Conservation (phyloP, 2,797 vertebrate genomes). For the Lagorchestes hirsutus region DNA sequence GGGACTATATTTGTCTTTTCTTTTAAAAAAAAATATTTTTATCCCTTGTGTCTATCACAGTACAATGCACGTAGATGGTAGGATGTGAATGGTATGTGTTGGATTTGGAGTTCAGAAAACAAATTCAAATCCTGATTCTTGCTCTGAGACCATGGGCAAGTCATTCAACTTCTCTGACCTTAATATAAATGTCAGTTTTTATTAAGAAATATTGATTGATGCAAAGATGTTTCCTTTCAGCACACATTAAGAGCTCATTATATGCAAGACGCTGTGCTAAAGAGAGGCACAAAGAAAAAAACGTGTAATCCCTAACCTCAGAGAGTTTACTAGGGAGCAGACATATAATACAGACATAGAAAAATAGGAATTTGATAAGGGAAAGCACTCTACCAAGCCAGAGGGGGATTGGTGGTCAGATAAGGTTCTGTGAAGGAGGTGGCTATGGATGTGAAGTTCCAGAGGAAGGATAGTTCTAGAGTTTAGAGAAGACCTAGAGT, state of each 20-base stretch:
- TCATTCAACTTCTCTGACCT: not conserved
- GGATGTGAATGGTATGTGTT: not conserved
- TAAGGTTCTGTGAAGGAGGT: not conserved
- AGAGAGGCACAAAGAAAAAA: not conserved
- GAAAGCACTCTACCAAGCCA: not conserved
- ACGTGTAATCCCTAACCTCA: not conserved
- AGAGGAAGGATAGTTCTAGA: not conserved
- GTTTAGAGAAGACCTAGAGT: not conserved
- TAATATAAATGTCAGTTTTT: not conserved
- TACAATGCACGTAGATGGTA: not conserved
- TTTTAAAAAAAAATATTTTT: not conserved
- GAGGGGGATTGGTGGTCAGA: not conserved
- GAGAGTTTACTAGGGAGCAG: not conserved
- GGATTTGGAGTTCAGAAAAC: not conserved
- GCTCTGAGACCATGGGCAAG: not conserved
- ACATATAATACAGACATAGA: not conserved
- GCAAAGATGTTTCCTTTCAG: not conserved
- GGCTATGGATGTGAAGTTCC: not conserved
- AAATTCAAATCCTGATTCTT: not conserved
- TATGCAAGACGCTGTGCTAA: not conserved
- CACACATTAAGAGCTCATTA: not conserved
- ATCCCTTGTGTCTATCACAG: not conserved
- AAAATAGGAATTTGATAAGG: not conserved
- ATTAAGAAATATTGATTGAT: not conserved
- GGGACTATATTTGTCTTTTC: not conserved